Conservation (phyloP, 2,113 vertebrate species). For the Campylomormyrus tamandua region DNA sequence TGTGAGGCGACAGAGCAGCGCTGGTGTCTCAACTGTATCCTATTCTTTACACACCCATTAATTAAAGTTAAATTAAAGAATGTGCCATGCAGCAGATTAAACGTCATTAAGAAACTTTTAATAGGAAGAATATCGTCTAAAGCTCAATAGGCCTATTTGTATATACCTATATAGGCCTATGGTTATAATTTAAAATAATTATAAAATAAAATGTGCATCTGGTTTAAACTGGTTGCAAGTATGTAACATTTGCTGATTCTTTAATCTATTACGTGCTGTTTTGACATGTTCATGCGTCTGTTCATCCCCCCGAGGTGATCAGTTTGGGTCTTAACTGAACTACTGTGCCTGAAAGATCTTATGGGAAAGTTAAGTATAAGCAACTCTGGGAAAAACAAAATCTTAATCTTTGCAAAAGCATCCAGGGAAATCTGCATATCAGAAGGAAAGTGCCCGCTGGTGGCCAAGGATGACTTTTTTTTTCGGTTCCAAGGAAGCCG, state of each 20-base stretch:
- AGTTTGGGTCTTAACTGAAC: too few species aligned
- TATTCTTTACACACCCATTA: neutral
- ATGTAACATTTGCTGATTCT: neutral
- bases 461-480: neutral
- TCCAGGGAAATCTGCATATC: neutral
- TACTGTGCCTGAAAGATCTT: neutral
- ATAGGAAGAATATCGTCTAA: too few species aligned
- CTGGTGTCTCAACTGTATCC: neutral
- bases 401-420: neutral
- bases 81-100: neutral
- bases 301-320: neutral
- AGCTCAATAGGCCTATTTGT: neutral
- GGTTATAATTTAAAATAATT: neutral
- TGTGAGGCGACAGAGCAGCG: neutral
- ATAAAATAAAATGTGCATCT: neutral
- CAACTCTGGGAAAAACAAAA: neutral
- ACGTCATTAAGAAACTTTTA: neutral
- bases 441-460: neutral
- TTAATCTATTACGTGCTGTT: neutral
- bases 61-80: neutral
- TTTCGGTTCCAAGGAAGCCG: neutral
- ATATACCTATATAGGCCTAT: neutral
- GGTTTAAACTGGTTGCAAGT: neutral
- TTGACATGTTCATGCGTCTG: neutral
- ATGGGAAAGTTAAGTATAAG: neutral